A percentile compares a stretch with the other conserved stretches of the same genome.
These are phyloP conservation scores for Muricea muricata DNA, from an alignment of 92 coral and sea anemone genomes.

Conservation along the genomic window DNA sequence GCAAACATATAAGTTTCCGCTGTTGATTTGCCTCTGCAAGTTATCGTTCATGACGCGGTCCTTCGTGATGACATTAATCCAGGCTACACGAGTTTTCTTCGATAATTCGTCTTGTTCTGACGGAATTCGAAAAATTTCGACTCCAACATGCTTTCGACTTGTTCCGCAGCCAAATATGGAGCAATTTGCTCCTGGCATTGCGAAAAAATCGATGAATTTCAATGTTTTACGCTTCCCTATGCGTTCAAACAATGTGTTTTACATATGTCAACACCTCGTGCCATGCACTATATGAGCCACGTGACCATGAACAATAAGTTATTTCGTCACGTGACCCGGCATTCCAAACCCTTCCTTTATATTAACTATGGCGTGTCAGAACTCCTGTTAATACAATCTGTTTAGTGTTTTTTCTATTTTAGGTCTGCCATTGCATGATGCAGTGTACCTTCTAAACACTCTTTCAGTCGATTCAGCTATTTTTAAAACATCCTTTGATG, in stretches of 20 bases:
- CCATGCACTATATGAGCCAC: background rate
- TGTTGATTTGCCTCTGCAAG: slow-evolving; percentile 32
- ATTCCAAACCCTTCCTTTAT: background rate
- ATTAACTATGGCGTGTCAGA: background rate
- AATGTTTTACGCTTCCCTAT: background rate
- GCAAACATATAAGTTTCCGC: slow-evolving; percentile 39
- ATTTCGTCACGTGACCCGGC: background rate
- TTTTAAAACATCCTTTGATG: no score
- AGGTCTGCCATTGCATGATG: no score
- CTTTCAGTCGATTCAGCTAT: no score
- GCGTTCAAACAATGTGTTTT: background rate
- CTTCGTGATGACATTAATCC: slow-evolving; percentile 33
- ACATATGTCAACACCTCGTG: background rate
- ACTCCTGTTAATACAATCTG: no score
- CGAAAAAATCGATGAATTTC: background rate
- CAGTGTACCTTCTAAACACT: no score
- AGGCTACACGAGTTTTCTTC: slow-evolving; percentile 8
- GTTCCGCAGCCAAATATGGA: background rate
- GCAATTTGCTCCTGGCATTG: background rate
- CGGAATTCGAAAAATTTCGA: background rate
- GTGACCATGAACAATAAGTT: background rate
- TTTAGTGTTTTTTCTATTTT: no score
- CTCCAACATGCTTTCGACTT: background rate
- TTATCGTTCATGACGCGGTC: slow-evolving; percentile 51
- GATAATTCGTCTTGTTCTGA: background rate